Evolutionary conservation across 2,113 vertebrate genomes (phyloP).

Genomic region (Echinops telfairi): DNA sequence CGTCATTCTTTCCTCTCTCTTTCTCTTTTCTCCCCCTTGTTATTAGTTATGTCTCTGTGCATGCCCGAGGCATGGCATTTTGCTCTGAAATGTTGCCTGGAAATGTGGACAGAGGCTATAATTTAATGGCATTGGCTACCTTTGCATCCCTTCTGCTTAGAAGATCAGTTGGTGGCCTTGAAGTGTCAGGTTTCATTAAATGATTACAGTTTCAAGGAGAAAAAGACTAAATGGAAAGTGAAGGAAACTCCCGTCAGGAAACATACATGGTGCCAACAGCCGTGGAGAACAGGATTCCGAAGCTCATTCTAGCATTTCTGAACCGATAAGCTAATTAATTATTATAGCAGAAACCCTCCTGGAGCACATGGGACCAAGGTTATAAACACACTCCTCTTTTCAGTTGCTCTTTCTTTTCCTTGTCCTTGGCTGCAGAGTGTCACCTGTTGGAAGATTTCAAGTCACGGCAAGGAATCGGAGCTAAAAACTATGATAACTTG

Average conservation of each 20-base stretch:
- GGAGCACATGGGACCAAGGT: constrained; percentile 41
- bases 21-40: constrained; percentile 19
- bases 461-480: not conserved
- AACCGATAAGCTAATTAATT: constrained; percentile 78
- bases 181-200: constrained; percentile 83
- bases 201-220: constrained; percentile 67
- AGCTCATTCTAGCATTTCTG: constrained; percentile 72
- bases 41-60: constrained; percentile 79
- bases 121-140: constrained; percentile 82
- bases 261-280: constrained; percentile 61
- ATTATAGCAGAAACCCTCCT: constrained; percentile 82
- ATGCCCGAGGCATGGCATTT: constrained; percentile 77
- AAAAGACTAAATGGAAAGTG: constrained; percentile 65
- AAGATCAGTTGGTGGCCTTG: constrained; percentile 86
- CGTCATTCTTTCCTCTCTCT: constrained; percentile 75
- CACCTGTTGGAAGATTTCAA: not conserved
- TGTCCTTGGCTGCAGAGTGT: not conserved
- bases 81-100: constrained; percentile 79
- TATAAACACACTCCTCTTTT: constrained; percentile 52
- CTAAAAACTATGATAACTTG: constrained; percentile 8
- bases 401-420: constrained; percentile 67
- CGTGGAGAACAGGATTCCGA: constrained; percentile 59
- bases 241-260: constrained; percentile 78
- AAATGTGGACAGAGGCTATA: constrained; percentile 79
- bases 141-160: constrained; percentile 77